Evolutionary conservation across 1,140 invertebrate genomes (phyloP).

Genomic region (Drosophila azteca): DNA sequence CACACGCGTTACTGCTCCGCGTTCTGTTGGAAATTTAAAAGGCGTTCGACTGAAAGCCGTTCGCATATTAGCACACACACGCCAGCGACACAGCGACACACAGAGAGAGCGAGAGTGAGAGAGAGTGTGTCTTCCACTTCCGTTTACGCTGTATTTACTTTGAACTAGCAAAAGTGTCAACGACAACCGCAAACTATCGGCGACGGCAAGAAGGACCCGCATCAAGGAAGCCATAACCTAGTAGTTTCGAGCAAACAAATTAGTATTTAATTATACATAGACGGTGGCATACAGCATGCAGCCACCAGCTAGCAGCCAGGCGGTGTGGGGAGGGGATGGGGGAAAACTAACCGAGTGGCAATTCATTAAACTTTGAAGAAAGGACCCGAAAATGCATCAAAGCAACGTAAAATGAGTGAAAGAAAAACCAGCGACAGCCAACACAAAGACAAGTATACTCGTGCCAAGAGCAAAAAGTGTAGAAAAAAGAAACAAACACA

Average conservation of each 20-base stretch:
- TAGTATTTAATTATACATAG: slow-evolving; percentile 77
- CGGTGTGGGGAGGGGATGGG: background rate
- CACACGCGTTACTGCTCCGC: slow-evolving; percentile 22
- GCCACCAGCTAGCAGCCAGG: slow-evolving; percentile 11
- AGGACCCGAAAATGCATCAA: slow-evolving; percentile 54
- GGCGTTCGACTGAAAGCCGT: slow-evolving; percentile 78
- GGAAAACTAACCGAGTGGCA: slow-evolving; percentile 15
- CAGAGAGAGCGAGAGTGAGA: slow-evolving; percentile 28
- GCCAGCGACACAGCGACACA: background rate
- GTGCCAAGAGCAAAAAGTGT: slow-evolving; percentile 15
- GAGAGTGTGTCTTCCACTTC: slow-evolving; percentile 31
- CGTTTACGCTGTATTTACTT: slow-evolving; percentile 76
- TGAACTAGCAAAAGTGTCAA: slow-evolving; percentile 72
- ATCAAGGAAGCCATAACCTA: slow-evolving; percentile 41
- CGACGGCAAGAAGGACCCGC: slow-evolving; percentile 42
- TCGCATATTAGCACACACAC: slow-evolving; percentile 54
- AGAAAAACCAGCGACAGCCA: slow-evolving; percentile 34
- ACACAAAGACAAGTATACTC: slow-evolving; percentile 4
- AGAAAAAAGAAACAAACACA: slow-evolving; percentile 39
- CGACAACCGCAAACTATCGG: slow-evolving; percentile 67
- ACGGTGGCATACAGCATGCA: slow-evolving; percentile 15
- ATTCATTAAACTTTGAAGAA: background rate
- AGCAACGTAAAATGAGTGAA: slow-evolving; percentile 55
- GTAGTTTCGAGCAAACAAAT: slow-evolving; percentile 68
- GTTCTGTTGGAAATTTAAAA: slow-evolving; percentile 72